Evolutionary conservation across 2,888 invertebrate species (phyloP), one percentile per base, ranked within the genome.

Genomic region (Xiphydria camelus): DNA sequence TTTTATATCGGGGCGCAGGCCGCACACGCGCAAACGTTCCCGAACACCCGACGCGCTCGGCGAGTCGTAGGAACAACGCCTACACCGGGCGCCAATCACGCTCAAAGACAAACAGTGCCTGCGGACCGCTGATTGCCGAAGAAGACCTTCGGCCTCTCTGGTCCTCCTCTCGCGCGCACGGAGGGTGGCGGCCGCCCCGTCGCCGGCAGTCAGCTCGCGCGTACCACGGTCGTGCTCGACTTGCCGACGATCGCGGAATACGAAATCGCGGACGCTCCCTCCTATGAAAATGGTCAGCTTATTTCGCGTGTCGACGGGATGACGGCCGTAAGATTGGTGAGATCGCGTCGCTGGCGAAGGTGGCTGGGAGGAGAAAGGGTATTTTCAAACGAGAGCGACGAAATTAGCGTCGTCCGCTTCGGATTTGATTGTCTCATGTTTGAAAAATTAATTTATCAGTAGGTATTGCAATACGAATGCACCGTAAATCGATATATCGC

Each of bases 71-170:
- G 15, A 32, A 61, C 52, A 57, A 57, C 59, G 57, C 56, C 57
- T 62, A 63, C 62, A 62, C 64, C 58, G 68, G 68, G 70, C 69
- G 70, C 70, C 71, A 71, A 71, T 71, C 72, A 72, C 72, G 70
- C 66, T 69, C 70, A 64, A 72, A 72, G 68, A 67, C 68, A 71
- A 71, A 71, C 68, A 70, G 56, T 59, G 59, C 54, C 66, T 62
- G 63, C 59, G 63, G 70, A 68, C 69, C 64, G 61, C 60, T 72
- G 71, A 71, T 72, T 71, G 72, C 63, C 55, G 25, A 29, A 29
- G 18, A 15, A 41, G 19, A 18, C 42, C 46, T 43, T 12, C 49
- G 41, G 41, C 39, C 21, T 19, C 29, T 34, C 38, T 45, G 33
- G 32, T 19, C 35, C 35, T 37, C 47, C 44, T 47, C 47, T 45